phyloP scores from a whole-genome alignment of 2,113 vertebrate species.

The Cyanoramphus novaezelandiae region DNA sequence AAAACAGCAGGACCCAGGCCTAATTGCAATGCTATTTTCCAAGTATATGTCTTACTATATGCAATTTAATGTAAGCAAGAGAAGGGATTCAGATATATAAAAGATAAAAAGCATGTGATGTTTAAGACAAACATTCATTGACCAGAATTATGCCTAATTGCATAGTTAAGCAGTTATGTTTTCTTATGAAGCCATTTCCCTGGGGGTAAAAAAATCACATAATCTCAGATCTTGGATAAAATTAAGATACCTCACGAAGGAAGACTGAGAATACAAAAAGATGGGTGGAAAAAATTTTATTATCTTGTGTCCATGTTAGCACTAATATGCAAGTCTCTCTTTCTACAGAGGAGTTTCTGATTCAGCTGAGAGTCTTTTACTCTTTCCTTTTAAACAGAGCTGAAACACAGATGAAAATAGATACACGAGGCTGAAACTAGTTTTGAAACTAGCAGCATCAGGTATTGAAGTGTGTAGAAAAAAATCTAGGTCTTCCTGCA shows the following conservation, averaged over 20 bases:
- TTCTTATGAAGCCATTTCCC: background rate
- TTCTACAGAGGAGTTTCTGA: slow-evolving; percentile 30
- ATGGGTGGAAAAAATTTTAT: background rate
- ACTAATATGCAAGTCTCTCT: slow-evolving; percentile 33
- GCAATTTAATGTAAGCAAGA: background rate
- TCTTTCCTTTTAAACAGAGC: slow-evolving; percentile 28
- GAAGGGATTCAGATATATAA: background rate
- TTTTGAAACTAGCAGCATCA: slow-evolving; percentile 46
- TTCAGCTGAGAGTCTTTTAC: background rate
- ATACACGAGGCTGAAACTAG: slow-evolving; percentile 33
- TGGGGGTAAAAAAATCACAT: background rate
- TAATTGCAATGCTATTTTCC: background rate
- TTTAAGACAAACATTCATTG: background rate
- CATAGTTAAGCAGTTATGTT: background rate
- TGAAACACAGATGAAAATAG: slow-evolving; percentile 31
- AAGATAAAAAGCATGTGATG: background rate
- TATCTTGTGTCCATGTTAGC: background rate
- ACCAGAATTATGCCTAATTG: background rate
- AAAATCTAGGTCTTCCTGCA: slow-evolving; percentile 63
- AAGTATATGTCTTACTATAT: background rate
- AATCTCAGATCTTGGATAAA: slow-evolving; percentile 8
- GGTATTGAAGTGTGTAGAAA: slow-evolving; percentile 45
- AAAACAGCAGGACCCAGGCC: background rate
- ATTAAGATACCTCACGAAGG: background rate
- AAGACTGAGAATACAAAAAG: background rate